A percentile compares a stretch with the other conserved stretches of the same genome.
These are phyloP conservation scores for Tenualosa ilisha DNA, from an alignment of 2,797 vertebrate genomes.

Conservation along the genomic window DNA sequence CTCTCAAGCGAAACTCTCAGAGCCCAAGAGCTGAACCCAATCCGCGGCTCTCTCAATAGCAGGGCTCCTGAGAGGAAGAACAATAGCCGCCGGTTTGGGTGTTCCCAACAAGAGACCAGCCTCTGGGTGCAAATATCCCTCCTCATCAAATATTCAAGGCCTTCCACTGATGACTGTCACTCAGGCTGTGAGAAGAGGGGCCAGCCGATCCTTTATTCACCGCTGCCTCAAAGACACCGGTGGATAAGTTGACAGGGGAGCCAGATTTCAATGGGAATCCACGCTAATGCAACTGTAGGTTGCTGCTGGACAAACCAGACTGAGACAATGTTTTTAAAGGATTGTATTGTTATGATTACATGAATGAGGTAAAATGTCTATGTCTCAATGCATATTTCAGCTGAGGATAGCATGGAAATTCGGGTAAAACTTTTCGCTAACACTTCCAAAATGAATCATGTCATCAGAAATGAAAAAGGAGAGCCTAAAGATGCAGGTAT, in stretches of 20 bases:
- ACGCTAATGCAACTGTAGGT: not conserved
- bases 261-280: conserved; percentile 19
- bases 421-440: not conserved
- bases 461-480: not conserved
- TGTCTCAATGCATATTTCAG: not conserved
- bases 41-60: conserved; percentile 65
- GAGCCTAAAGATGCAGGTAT: not conserved
- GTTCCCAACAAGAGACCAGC: conserved; percentile 68
- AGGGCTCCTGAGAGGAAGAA: conserved; percentile 46
- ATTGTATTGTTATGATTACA: not conserved
- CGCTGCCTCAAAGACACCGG: conserved; percentile 37
- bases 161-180: conserved; percentile 60
- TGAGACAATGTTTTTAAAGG: not conserved
- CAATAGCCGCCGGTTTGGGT: conserved; percentile 70
- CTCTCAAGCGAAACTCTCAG: conserved; percentile 60
- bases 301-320: not conserved
- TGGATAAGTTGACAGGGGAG: not conserved
- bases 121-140: conserved; percentile 65
- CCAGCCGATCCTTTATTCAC: conserved; percentile 56
- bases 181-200: conserved; percentile 42
- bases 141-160: conserved; percentile 72
- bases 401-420: not conserved
- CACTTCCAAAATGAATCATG: not conserved
- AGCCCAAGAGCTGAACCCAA: conserved; percentile 65
- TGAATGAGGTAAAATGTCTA: not conserved